Evolutionary conservation across 1,140 invertebrate species (phyloP).

Genomic region (Ylistrum balloti): DNA sequence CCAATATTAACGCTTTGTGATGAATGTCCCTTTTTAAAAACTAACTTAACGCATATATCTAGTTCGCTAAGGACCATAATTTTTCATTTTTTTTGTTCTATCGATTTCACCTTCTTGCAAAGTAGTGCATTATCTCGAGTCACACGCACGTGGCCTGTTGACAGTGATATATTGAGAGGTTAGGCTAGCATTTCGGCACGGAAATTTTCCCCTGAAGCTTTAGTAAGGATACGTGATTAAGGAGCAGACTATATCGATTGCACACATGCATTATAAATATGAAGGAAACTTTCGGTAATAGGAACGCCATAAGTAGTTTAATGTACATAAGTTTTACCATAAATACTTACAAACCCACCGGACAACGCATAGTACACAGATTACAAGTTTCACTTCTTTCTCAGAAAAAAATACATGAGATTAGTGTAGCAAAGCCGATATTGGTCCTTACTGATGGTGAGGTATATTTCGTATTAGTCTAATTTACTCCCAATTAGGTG

Average conservation of each 20-base stretch:
- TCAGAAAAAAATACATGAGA: background rate
- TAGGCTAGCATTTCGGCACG: background rate
- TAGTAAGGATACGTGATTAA: background rate
- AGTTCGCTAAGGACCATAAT: too few species aligned
- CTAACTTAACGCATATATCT: background rate
- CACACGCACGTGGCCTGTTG: background rate
- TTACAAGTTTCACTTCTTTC: background rate
- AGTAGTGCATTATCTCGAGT: background rate
- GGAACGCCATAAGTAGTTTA: background rate
- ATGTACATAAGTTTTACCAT: background rate
- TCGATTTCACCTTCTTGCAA: slow-evolving; percentile 9
- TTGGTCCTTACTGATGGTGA: background rate
- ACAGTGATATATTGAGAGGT: background rate
- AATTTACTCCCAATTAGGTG: background rate
- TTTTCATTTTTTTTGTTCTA: background rate
- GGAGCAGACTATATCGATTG: slow-evolving; percentile 9
- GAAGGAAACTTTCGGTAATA: background rate
- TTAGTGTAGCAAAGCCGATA: background rate
- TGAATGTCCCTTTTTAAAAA: background rate
- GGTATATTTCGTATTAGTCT: background rate
- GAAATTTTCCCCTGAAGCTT: too few species aligned
- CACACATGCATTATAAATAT: background rate
- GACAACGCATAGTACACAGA: background rate
- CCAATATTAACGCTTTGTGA: background rate
- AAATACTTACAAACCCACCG: background rate